Percentiles rank a stretch among this genome's conserved stretches.
Evolutionary conservation across 1,140 invertebrate genomes (phyloP).

Genomic region (Drosophila suzukii): DNA sequence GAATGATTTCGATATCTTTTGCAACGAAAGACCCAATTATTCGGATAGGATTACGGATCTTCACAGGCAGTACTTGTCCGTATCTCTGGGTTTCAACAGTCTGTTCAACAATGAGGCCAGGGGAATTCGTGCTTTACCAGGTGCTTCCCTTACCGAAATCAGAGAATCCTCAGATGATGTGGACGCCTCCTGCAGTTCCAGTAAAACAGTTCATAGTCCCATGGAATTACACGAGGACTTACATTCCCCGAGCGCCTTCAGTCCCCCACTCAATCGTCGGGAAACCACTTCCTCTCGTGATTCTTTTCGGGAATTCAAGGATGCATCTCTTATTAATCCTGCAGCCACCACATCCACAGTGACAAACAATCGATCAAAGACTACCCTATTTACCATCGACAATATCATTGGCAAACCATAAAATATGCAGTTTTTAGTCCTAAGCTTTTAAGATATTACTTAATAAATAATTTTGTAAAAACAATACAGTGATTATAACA

Average conservation of each 20-base stretch:
- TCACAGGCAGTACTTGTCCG: constrained; percentile 79
- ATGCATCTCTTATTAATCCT: constrained; percentile 1
- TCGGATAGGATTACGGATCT: constrained; percentile 80
- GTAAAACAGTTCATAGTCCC: constrained; percentile 15
- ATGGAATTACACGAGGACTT: constrained; percentile 50
- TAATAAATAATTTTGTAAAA: constrained; percentile 9
- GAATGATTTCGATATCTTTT: constrained; percentile 70
- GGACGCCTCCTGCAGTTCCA: constrained; percentile 57
- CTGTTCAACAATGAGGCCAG: constrained; percentile 63
- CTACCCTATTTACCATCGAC: constrained; percentile 69
- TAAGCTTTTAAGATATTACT: not conserved
- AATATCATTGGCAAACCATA: constrained; percentile 72
- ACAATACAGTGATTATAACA: not conserved
- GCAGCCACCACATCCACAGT: constrained; percentile 12
- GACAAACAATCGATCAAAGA: constrained; percentile 54
- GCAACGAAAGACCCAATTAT: constrained; percentile 72
- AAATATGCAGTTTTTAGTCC: not conserved
- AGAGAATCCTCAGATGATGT: constrained; percentile 34
- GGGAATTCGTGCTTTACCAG: not conserved
- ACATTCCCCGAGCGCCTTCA: constrained; percentile 74
- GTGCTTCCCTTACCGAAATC: constrained; percentile 4
- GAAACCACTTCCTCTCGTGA: constrained; percentile 17
- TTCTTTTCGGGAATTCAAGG: constrained; percentile 50
- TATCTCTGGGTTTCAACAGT: constrained; percentile 78
- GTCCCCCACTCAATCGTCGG: constrained; percentile 29